phyloP scores from a whole-genome alignment of 2,113 vertebrate species.

The Nothobranchius kuhntae region DNA sequence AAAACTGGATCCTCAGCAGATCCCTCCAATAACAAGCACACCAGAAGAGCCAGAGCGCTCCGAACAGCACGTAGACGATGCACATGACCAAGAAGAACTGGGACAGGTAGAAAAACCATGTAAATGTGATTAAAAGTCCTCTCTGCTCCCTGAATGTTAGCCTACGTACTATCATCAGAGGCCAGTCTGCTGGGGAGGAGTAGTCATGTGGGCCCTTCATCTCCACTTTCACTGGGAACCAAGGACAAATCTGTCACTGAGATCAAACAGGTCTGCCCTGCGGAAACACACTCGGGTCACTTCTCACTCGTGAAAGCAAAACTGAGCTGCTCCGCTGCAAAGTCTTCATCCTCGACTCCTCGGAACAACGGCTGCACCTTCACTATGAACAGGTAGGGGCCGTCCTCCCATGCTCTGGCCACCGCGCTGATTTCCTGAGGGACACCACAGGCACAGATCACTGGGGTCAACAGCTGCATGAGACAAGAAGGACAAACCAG shows the following conservation, averaged over 20 bases:
- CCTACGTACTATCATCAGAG: slow-evolving; percentile 88
- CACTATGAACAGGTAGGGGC: slow-evolving; percentile 93
- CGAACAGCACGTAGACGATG: slow-evolving; percentile 92
- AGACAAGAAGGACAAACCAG: not conserved
- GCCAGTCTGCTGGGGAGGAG: slow-evolving; percentile 92
- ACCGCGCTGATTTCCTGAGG: slow-evolving; percentile 82
- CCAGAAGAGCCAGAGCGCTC: slow-evolving; percentile 92
- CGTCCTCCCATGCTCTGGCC: slow-evolving; percentile 90
- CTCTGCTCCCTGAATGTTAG: not conserved
- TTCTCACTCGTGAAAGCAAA: slow-evolving; percentile 75
- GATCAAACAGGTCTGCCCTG: not conserved
- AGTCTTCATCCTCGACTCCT: slow-evolving; percentile 42
- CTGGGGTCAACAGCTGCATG: too few relatives aligned
- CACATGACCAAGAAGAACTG: slow-evolving; percentile 98
- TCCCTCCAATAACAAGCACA: slow-evolving; percentile 94
- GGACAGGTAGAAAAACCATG: not conserved
- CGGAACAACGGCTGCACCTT: slow-evolving; percentile 72
- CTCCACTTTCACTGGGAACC: slow-evolving; percentile 86
- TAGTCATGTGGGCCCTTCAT: slow-evolving; percentile 92
- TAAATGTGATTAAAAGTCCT: not conserved
- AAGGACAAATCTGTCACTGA: rapidly evolving
- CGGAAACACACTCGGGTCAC: not conserved
- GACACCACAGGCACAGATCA: not conserved
- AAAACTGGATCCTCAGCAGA: slow-evolving; percentile 93
- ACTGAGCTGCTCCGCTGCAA: slow-evolving; percentile 8